Evolutionary conservation across 2,797 vertebrate genomes (phyloP), one percentile per base, ranked within the genome.

Genomic region (Menidia menidia): DNA sequence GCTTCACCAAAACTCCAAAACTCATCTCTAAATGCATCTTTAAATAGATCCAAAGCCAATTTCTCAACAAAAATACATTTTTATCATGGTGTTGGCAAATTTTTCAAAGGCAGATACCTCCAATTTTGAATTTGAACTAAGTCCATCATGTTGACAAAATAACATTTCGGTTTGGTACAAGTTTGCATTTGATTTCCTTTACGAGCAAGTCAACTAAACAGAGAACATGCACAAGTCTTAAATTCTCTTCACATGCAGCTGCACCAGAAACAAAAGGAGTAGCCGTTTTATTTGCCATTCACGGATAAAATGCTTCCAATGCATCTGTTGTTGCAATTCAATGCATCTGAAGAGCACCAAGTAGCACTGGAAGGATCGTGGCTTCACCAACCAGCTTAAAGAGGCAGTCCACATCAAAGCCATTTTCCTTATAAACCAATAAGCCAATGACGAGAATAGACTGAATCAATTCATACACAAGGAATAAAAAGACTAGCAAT

Each of bases 221-320:
- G 63, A 82, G 64, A 81, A 73, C 78, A 92, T 94, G 92, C 93
- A 90, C 47, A 47, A 56, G 43, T 44, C 47, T 59, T n/a, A 50
- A 33, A 15, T 18, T 52, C 41, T 51, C 50, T 75, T 70, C 56
- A 71, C 92, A 92, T 91, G 89, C 87, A 90, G 59, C 63, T 74
- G 78, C 67, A 79, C 68, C 70, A 80, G 62, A 77, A 84, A 83
- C 43, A 64, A 80, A 80, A 67, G 56, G 45, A 84, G 39, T 62
- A 76, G 58, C 41, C 33, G 54, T 65, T 68, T 25, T 43, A 52
- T 74, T 74, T 58, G 68, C 64, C 68, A 80, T 76, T 78, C 66
- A 63, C 64, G 88, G 86, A 84, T 82, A 74, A 77, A 64, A 68
- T 60, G 43, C 68, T 85, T 88, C 83, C 86, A 86, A 56, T 77